These are phyloP conservation scores for Hoplostethus atlanticus DNA, from an alignment of 2,797 vertebrate genomes.

Conservation along the genomic window DNA sequence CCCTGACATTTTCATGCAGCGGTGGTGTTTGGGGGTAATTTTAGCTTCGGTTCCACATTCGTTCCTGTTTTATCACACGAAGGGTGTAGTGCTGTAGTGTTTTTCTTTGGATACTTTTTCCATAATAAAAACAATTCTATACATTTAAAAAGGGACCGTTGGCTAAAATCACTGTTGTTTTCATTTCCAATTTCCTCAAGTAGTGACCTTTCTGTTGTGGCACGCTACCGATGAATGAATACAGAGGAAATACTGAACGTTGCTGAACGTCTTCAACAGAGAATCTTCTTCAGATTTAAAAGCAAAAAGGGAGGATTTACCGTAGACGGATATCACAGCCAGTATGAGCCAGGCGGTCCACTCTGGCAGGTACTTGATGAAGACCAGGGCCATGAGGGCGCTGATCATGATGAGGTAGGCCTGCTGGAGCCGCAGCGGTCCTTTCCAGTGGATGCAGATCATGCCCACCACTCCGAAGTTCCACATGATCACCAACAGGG, in stretches of 20 bases:
- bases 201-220: no score
- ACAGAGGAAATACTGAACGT: conserved; percentile 14
- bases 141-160: no score
- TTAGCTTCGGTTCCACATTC: no score
- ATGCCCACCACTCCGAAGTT: conserved; percentile 99
- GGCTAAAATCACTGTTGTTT: no score
- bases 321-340: conserved; percentile 97
- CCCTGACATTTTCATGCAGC: no score
- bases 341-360: conserved; percentile 99
- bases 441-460: conserved; percentile 99
- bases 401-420: conserved; percentile 99
- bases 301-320: conserved; percentile 79
- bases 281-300: neutral
- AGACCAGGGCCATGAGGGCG: conserved; percentile 98
- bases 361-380: conserved; percentile 99
- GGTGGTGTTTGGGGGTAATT: no score
- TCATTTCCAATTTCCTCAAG: no score
- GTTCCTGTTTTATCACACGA: no score
- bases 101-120: no score
- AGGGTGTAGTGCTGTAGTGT: no score
- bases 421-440: conserved; percentile 96
- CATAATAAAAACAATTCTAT: no score
- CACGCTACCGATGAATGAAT: conserved; percentile 13
- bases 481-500: conserved; percentile 93
- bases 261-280: conserved; percentile 9